phyloP scores from a whole-genome alignment of 2,797 vertebrate species.

The Danio albolineatus region DNA sequence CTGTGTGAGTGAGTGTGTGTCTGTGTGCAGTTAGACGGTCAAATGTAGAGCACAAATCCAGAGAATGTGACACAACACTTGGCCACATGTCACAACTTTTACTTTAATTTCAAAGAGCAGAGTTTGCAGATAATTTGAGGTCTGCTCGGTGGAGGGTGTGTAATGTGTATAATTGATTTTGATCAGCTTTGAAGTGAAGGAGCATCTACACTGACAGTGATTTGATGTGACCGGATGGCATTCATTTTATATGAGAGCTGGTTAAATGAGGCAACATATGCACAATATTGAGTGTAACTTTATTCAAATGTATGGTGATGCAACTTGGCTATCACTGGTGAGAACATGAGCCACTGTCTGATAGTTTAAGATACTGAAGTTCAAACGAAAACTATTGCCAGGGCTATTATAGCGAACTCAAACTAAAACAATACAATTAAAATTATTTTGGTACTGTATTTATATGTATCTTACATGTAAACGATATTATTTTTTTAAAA shows the following conservation, averaged over 20 bases:
- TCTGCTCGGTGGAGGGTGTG: background rate
- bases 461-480: no score
- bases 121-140: background rate
- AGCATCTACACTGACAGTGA: background rate
- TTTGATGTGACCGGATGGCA: background rate
- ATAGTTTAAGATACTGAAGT: conserved; percentile 20
- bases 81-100: no score
- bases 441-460: no score
- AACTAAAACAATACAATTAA: no score
- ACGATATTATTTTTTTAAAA: no score
- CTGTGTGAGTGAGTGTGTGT: no score
- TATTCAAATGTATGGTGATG: background rate
- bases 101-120: background rate
- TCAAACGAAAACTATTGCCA: background rate
- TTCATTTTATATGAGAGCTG: background rate
- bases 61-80: no score
- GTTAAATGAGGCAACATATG: background rate
- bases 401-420: no score
- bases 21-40: no score
- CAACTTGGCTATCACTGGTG: background rate
- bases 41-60: no score
- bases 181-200: conserved; percentile 4
- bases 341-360: conserved; percentile 9
- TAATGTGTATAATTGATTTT: conserved; percentile 1
- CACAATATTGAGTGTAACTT: background rate